A percentile compares a stretch with the other conserved stretches of the same genome.
phyloP scores from a whole-genome alignment of 2,888 invertebrate species.

The Sphaerophoria taeniata region DNA sequence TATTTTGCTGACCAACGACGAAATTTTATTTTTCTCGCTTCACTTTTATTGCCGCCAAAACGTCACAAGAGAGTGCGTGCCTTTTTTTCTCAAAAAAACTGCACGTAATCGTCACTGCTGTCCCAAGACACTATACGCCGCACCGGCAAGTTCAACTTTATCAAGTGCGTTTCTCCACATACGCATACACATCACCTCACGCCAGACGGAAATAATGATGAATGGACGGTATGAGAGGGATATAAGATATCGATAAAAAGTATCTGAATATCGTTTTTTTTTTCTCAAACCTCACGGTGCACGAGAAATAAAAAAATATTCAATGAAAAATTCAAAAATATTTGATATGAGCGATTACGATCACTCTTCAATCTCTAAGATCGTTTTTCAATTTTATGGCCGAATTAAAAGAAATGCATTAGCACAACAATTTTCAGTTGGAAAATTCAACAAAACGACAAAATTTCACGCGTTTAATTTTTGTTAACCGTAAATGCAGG shows the following conservation, averaged over 20 bases:
- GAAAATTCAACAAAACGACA: constrained; percentile 51
- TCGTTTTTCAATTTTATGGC: background rate
- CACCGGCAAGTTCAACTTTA: constrained; percentile 53
- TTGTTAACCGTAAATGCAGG: constrained; percentile 48
- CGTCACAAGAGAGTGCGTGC: constrained; percentile 49
- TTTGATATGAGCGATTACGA: constrained; percentile 23
- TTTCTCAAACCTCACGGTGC: constrained; percentile 6
- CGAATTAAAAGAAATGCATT: constrained; percentile 5
- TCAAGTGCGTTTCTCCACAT: constrained; percentile 56
- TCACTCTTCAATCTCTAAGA: constrained; percentile 7
- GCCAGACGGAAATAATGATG: constrained; percentile 59
- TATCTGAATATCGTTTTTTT: background rate
- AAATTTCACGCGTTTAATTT: constrained; percentile 29
- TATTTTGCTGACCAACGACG: constrained; percentile 44
- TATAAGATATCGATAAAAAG: constrained; percentile 45
- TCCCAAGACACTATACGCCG: constrained; percentile 21
- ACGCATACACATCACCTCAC: constrained; percentile 39
- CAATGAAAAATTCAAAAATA: background rate
- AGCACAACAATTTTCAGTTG: constrained; percentile 35
- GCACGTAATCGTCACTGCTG: constrained; percentile 30
- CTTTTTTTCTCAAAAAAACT: constrained; percentile 34
- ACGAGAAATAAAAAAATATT: constrained; percentile 13
- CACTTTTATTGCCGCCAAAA: constrained; percentile 62
- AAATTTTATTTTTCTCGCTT: background rate
- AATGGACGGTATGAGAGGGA: constrained; percentile 42